Evolutionary conservation across 1,140 invertebrate species (phyloP), one percentile per base, ranked within the genome.

Genomic region (Heliconius congener): DNA sequence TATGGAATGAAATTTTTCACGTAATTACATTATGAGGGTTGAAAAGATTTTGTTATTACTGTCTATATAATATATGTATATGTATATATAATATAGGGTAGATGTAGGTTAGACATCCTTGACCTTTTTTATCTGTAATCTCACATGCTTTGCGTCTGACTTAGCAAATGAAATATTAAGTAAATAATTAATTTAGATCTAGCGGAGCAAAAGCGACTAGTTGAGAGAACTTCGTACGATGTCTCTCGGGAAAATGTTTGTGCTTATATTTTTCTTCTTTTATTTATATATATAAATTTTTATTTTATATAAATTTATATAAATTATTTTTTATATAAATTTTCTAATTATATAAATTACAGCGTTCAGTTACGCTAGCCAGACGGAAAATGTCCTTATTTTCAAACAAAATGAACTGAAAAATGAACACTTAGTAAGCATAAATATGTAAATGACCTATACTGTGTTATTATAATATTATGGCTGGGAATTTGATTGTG

Each of bases 91-190:
- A 23, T 23, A 13, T 30, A 30, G 11, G 11, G 23, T 66, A 30
- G 23, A n/a, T n/a, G 23, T 66, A 66, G 27, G 60, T 66, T 66
- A 66, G 27, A 30, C 13, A 3, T 6, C 27, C 13, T 16, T 66
- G 23, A 16, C 60, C 60, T 66, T 30, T 60, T 66, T 66, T 66
- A 66, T 66, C 27, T 66, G 60, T 66, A 30, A 66, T 30, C 23
- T 66, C n/a, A 60, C 19, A 60, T 66, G 60, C 27, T 66, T 66
- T 66, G 60, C 23, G 27, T 66, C 27, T 66, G 60, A 66, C 60
- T 27, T 66, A 16, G 23, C 60, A 66, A 66, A 66, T 66, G 60
- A 27, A 66, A 66, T 66, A 66, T 66, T 66, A 66, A 66, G 18
- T 66, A 60, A 60, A 60, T 60, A 66, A 66, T 66, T 66, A 66